Conservation (phyloP, 2,113 vertebrate species). For the Percina caprodes region DNA sequence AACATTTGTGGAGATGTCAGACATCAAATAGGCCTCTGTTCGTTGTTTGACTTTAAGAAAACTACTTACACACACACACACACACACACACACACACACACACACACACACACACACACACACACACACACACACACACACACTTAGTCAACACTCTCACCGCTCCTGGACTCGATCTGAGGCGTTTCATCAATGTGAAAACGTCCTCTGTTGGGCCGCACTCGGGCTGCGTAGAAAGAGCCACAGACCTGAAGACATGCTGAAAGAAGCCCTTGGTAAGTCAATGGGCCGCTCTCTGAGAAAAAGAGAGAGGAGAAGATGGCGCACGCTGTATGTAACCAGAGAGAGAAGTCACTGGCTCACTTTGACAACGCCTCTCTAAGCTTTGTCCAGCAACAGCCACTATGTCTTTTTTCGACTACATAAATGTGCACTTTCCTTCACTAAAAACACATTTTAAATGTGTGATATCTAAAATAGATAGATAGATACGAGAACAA, state of each 20-base stretch:
- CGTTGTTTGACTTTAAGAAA: conserved; percentile 25
- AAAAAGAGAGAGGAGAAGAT: background rate
- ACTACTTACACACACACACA: background rate
- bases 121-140: conserved; percentile 56
- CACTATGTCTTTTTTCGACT: background rate
- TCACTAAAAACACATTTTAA: background rate
- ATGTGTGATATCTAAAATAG: background rate
- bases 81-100: background rate
- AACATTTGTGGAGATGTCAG: conserved; percentile 17
- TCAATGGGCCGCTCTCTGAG: conserved; percentile 50
- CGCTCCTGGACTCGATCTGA: conserved; percentile 58
- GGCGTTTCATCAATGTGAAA: conserved; percentile 74
- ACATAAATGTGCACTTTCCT: background rate
- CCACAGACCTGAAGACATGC: conserved; percentile 54
- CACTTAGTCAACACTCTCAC: conserved; percentile 66
- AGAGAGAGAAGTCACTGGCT: conserved; percentile 12
- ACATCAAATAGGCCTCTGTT: conserved; percentile 59
- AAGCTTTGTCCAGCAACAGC: background rate
- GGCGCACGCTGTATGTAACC: background rate
- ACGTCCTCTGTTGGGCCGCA: conserved; percentile 68
- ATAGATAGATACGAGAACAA: too few relatives aligned
- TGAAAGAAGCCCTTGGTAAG: conserved; percentile 67
- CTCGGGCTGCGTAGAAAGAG: conserved; percentile 40
- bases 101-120: conserved; percentile 16
- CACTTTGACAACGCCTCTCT: conserved; percentile 18